These are phyloP conservation scores for Lithobates pipiens DNA, from an alignment of 2,797 vertebrate genomes.

Conservation along the genomic window DNA sequence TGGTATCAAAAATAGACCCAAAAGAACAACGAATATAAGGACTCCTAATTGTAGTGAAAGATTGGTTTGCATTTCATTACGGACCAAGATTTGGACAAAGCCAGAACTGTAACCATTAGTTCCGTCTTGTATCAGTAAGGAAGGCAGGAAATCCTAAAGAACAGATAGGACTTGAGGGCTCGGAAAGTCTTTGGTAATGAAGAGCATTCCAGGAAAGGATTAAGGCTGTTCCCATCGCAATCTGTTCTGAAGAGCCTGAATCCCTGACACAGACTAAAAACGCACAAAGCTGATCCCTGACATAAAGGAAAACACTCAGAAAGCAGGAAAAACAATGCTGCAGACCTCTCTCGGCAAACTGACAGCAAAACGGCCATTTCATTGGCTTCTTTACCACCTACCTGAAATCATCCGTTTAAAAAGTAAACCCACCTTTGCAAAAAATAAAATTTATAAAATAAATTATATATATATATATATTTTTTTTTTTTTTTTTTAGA, in stretches of 20 bases:
- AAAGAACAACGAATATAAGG: neutral
- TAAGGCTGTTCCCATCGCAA: conserved; percentile 59
- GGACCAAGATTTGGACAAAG: neutral
- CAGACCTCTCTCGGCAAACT: neutral
- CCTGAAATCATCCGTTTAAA: no score
- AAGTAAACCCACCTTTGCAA: no score
- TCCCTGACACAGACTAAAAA: conserved; percentile 55
- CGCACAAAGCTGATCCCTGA: conserved; percentile 51
- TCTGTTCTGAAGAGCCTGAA: conserved; percentile 59
- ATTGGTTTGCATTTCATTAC: neutral
- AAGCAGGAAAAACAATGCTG: neutral
- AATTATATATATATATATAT: no score
- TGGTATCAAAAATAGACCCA: no score
- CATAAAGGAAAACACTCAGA: neutral
- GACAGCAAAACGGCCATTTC: neutral
- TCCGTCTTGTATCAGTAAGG: conserved; percentile 30
- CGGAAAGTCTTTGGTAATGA: conserved; percentile 49
- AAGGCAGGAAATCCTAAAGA: conserved; percentile 71
- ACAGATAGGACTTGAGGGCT: conserved; percentile 63
- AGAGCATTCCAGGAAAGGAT: conserved; percentile 54
- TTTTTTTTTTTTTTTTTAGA: no score
- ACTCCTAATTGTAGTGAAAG: neutral
- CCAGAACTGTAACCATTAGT: neutral
- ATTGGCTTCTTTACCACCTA: neutral
- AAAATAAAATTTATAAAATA: no score